Evolutionary conservation across 2,113 vertebrate genomes (phyloP), one percentile per base, ranked within the genome.

Genomic region (Oncorhynchus tshawytscha): DNA sequence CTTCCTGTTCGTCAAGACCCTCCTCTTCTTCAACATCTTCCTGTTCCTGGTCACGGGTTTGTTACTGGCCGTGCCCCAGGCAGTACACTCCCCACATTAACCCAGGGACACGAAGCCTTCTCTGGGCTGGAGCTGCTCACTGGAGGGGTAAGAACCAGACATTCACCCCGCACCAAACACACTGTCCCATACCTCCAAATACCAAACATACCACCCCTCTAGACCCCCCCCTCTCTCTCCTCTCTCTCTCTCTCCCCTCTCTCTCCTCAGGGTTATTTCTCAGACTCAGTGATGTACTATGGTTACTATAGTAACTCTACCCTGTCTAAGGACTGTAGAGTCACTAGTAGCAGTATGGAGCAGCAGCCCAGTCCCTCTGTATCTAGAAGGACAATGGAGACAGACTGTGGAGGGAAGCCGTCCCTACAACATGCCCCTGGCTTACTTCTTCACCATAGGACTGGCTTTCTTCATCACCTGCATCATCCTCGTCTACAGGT

Each of bases 401-500:
- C 3, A 0, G 6, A 5, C 72, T 1, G 9, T 3, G 3, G 83
- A 18, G 0, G 2, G 9, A 70, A 11, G 29, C 65, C 92, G 15
- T 89, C 92, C 92, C 0, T 97, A 99, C 89, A 95, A 91, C 86
- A 94, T 99, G 95, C 95, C 97, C 0, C 88, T 99, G 67, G 96
- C 95, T 3, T 99, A 98, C 71, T 85, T 98, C 22, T 95, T 94
- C 88, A 97, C 95, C 0, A 39, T 95, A 0, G 94, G 94, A 4
- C 13, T 76, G 3, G 84, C 89, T 39, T 97, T 96, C 90, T 93
- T 99, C 39, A 22, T 94, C 84, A 98, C 95, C 11, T 96, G 95
- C 22, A 39, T 97, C 86, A 91, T 96, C 70, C 92, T 99, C 39
- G 93, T 99, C 8, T 96, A 96, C 93, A 96, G 96, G 98, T 96